A percentile compares a stretch with the other conserved stretches of the same genome.
phyloP scores from a whole-genome alignment of 2,888 invertebrate genomes.

The Hydriomena furcata region DNA sequence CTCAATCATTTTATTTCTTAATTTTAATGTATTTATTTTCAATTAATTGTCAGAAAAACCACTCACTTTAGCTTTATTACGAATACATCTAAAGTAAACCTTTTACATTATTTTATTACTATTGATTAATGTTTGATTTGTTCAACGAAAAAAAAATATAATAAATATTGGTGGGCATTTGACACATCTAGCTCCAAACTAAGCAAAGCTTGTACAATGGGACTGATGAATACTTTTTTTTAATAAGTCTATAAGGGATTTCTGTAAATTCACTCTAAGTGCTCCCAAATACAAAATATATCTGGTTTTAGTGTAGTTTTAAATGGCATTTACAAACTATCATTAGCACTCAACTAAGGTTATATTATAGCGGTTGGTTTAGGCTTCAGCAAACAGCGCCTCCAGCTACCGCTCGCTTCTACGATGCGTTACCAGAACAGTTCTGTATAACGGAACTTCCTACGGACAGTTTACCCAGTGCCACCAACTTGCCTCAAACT shows the following conservation, averaged over 20 bases:
- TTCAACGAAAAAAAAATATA: no score
- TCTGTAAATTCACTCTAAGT: neutral
- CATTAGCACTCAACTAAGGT: constrained; percentile 32
- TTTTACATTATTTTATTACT: no score
- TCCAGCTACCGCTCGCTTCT: constrained; percentile 37
- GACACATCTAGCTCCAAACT: no score
- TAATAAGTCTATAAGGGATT: no score
- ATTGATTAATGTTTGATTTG: no score
- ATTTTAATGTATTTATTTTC: neutral
- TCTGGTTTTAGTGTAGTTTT: constrained; percentile 3
- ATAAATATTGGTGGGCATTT: no score
- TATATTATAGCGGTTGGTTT: constrained; percentile 41
- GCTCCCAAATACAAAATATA: neutral
- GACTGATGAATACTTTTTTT: no score
- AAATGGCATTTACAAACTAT: constrained; percentile 22
- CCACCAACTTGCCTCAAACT: constrained; percentile 58
- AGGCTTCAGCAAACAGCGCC: constrained; percentile 43
- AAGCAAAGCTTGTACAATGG: no score
- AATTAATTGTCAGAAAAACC: neutral
- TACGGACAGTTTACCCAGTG: constrained; percentile 54
- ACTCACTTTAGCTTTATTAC: neutral
- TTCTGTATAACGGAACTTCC: constrained; percentile 42
- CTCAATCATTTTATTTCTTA: constrained; percentile 3
- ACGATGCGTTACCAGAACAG: constrained; percentile 38
- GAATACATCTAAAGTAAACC: no score